Evolutionary conservation across 2,113 vertebrate species (phyloP).

Genomic region (Phaethon lepturus): DNA sequence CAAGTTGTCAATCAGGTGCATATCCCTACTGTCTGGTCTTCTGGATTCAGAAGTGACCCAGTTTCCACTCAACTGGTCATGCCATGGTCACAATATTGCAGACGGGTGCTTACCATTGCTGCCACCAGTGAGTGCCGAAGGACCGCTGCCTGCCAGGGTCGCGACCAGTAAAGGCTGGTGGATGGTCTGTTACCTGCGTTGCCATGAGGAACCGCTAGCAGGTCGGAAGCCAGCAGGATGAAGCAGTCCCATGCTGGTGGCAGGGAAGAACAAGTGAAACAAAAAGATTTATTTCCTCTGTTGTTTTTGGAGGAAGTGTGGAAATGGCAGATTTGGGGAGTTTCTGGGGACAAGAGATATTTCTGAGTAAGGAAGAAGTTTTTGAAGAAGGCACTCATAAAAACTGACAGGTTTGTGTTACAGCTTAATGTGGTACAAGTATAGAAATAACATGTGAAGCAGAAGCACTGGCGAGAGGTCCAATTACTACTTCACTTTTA

Average conservation of each 20-base stretch:
- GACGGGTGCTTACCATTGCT: background rate
- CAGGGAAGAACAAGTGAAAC: background rate
- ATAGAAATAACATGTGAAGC: background rate
- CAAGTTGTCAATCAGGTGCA: background rate
- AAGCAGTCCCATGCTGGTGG: background rate
- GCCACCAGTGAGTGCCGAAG: background rate
- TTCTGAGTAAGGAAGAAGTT: background rate
- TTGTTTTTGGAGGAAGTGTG: background rate
- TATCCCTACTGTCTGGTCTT: background rate
- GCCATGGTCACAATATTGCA: background rate
- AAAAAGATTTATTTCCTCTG: background rate
- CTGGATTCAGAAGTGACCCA: background rate
- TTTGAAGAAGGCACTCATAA: background rate
- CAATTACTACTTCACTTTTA: background rate
- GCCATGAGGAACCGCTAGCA: fast-evolving
- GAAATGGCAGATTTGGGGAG: background rate
- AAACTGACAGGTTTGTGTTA: background rate
- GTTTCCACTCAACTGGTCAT: background rate
- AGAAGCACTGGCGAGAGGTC: background rate
- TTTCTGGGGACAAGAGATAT: background rate
- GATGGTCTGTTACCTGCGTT: background rate
- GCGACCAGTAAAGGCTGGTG: background rate
- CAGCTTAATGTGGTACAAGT: background rate
- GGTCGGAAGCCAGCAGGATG: background rate
- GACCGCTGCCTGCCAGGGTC: background rate